Percentiles rank a stretch among this genome's conserved stretches.
Conservation (phyloP, 2,797 vertebrate genomes). For the Momotus momota region DNA sequence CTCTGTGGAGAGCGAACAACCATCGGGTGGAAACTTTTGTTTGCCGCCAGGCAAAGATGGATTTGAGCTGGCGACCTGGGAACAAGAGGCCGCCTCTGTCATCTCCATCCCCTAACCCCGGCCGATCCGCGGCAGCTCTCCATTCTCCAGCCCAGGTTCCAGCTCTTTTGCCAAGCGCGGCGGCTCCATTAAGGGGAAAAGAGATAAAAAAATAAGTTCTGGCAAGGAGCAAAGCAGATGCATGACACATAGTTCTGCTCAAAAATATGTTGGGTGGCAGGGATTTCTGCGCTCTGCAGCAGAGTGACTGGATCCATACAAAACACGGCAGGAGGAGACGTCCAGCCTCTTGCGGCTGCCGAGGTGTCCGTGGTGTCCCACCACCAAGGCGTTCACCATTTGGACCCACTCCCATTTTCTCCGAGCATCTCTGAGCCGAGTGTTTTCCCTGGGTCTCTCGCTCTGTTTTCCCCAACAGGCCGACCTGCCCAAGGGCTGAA, state of each 20-base stretch:
- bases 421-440: background rate
- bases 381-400: background rate
- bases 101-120: fast-evolving
- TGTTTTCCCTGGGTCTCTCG: background rate
- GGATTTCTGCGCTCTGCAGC: background rate
- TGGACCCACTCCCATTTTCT: background rate
- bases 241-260: slow-evolving; percentile 3
- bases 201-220: background rate
- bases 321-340: background rate
- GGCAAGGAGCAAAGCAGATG: slow-evolving; percentile 16
- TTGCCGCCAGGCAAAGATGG: background rate
- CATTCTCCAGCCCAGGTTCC: background rate
- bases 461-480: background rate
- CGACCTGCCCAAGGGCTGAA: background rate
- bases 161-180: background rate
- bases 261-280: background rate
- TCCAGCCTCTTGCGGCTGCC: background rate
- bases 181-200: background rate
- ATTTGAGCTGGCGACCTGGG: background rate
- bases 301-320: background rate
- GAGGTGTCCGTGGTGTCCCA: fast-evolving
- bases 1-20: fast-evolving
- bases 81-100: background rate
- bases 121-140: background rate
- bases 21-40: background rate